phyloP scores from a whole-genome alignment of 2,797 vertebrate species.

The Serranus cabrilla region DNA sequence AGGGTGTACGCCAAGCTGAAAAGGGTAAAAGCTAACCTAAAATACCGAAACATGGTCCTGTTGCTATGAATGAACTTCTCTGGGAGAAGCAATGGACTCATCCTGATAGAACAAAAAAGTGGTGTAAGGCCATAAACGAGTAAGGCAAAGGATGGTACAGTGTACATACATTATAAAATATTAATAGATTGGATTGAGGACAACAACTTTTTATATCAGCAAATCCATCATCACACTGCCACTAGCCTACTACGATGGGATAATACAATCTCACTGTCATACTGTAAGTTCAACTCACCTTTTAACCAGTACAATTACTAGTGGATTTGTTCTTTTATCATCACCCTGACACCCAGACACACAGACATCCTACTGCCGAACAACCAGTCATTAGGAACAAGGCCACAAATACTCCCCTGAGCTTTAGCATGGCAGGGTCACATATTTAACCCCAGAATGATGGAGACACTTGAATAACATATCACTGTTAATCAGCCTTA shows the following conservation, averaged over 20 bases:
- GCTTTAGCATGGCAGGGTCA: conserved; percentile 73
- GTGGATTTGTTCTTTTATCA: conserved; percentile 38
- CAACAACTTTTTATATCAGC: neutral
- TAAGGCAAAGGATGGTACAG: neutral
- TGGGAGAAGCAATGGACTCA: neutral
- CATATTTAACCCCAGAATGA: conserved; percentile 77
- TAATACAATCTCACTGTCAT: neutral
- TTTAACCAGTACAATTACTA: conserved; percentile 1
- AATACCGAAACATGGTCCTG: conserved; percentile 14
- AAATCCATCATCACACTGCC: neutral
- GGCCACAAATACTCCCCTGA: conserved; percentile 64
- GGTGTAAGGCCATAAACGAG: neutral
- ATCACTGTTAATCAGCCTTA: conserved; percentile 76
- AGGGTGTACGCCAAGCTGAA: conserved; percentile 14
- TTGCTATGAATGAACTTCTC: conserved; percentile 34
- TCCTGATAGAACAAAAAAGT: neutral
- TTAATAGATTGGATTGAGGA: neutral
- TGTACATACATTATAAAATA: neutral
- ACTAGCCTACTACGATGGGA: neutral
- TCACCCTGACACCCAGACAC: conserved; percentile 24
- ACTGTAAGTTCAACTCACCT: conserved; percentile 9
- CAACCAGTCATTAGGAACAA: conserved; percentile 66
- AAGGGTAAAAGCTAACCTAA: conserved; percentile 24
- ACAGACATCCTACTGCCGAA: conserved; percentile 43
- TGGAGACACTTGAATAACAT: conserved; percentile 73